These are phyloP conservation scores for Drosophila lowei DNA, from an alignment of 1,140 invertebrate species.

Conservation along the genomic window DNA sequence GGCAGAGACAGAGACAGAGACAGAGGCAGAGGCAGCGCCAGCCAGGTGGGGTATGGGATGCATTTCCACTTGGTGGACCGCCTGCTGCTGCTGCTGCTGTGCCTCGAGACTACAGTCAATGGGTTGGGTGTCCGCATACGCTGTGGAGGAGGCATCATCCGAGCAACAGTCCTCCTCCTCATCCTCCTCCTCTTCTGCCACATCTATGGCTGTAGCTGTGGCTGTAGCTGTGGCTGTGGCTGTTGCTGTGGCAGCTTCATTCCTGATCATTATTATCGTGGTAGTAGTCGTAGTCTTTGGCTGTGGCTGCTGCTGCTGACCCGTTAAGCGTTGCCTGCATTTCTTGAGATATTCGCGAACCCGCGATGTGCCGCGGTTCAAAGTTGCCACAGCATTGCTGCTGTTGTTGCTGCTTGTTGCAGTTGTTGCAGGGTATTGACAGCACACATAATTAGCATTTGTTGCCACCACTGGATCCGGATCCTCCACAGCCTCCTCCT, in stretches of 20 bases:
- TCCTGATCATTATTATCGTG: slow-evolving; percentile 65
- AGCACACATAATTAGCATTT: slow-evolving; percentile 77
- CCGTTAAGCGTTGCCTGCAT: slow-evolving; percentile 84
- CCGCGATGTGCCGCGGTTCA: slow-evolving; percentile 83
- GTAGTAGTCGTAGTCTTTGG: slow-evolving; percentile 37
- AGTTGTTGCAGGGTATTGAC: slow-evolving; percentile 60
- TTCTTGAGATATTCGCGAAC: slow-evolving; percentile 84
- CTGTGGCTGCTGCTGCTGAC: slow-evolving; percentile 43
- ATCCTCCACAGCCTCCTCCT: slow-evolving; percentile 12
- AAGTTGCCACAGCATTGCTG: slow-evolving; percentile 5
- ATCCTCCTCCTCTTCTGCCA: slow-evolving; percentile 19
- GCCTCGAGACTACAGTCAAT: slow-evolving; percentile 52
- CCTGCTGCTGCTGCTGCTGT: slow-evolving; percentile 54
- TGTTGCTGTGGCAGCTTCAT: slow-evolving; percentile 36
- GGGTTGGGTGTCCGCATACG: slow-evolving; percentile 56
- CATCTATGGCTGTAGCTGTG: slow-evolving; percentile 6
- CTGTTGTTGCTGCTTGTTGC: slow-evolving; percentile 23
- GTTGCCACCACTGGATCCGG: slow-evolving; percentile 34
- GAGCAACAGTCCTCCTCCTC: not conserved
- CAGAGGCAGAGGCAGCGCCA: slow-evolving; percentile 22
- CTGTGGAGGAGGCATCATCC: slow-evolving; percentile 34
- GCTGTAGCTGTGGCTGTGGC: slow-evolving; percentile 2
- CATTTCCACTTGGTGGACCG: slow-evolving; percentile 27
- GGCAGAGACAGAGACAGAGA: slow-evolving; percentile 18
- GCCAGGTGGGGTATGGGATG: not conserved